Evolutionary conservation across 2,113 vertebrate species (phyloP), one percentile per base, ranked within the genome.

Genomic region (Chiloscyllium plagiosum): DNA sequence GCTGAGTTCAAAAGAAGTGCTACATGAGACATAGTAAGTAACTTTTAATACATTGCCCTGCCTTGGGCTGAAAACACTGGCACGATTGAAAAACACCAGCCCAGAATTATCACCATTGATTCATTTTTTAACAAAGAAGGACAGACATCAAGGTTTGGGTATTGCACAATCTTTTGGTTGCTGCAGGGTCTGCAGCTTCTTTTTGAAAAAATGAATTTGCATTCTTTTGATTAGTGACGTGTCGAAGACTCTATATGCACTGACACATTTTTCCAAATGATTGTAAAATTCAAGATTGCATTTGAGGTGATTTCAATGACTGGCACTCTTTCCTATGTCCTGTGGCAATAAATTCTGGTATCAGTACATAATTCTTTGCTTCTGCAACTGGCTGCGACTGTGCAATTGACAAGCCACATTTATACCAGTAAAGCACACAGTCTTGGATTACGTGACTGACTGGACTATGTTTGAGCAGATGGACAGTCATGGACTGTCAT

Each of bases 251-350:
- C 6, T 65, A 37, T n/a, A 66, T 92, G 56, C 56, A 92, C 89
- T 66, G 89, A 92, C 89, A 92, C 52, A 61, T 76, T 66, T 92
- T 90, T 92, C 37, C 89, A 61, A 66, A 92, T 92, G 56, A 92
- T 92, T 92, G 66, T 92, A 65, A 65, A 56, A 92, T 65, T 66
- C 89, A 92, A 92, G 56, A 61, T 92, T 92, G 89, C 65, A 37
- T n/a, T 92, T 66, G 89, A 92, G 61, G 89, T 92, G 89, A 92
- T 92, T 92, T 92, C 89, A 66, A 61, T 66, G 56, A 92, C n/a
- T 92, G 61, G 66, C 33, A 66, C 61, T 92, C 87, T 90, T 61
- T 65, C 66, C 61, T n/a, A 66, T 92, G 61, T 66, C 89, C 89
- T 66, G 89, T 92, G 89, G 89, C 65, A 37, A n/a, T 92, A 92